These are phyloP conservation scores for Dendrolimus punctatus DNA, from an alignment of 1,140 invertebrate genomes.

Conservation along the genomic window DNA sequence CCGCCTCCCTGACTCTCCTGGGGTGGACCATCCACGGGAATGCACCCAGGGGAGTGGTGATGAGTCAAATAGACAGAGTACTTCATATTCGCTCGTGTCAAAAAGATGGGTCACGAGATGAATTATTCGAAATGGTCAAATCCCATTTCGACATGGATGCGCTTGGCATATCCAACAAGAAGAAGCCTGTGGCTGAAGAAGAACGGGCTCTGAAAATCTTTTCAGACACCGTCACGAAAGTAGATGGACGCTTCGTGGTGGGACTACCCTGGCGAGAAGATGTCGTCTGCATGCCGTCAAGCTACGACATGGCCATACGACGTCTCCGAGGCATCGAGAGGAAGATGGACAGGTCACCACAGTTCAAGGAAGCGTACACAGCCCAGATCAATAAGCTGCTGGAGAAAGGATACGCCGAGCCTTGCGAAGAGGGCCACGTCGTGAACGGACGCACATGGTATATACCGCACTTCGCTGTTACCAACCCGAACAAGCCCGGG, in stretches of 20 bases:
- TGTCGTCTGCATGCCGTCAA: constrained; percentile 10
- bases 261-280: constrained; percentile 17
- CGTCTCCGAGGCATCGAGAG: constrained; percentile 4
- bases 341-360: constrained; percentile 6
- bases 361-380: constrained; percentile 3
- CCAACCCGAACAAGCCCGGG: constrained; percentile 22
- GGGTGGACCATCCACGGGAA: too few relatives aligned
- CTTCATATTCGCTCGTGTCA: too few relatives aligned
- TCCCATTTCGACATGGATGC: too few relatives aligned
- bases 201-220: too few relatives aligned
- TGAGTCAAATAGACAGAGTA: too few relatives aligned
- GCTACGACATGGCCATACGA: constrained; percentile 9
- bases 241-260: constrained; percentile 14
- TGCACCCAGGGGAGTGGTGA: too few relatives aligned
- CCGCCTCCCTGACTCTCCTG: too few relatives aligned
- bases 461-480: constrained; percentile 35
- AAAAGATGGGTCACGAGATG: too few relatives aligned
- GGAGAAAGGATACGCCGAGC: constrained; percentile 9
- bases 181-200: too few relatives aligned
- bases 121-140: too few relatives aligned
- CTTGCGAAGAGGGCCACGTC: neutral
- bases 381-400: constrained; percentile 5
- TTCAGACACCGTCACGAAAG: too few relatives aligned
- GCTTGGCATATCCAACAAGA: too few relatives aligned
- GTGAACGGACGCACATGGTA: constrained; percentile 19